phyloP scores from a whole-genome alignment of 1,140 invertebrate genomes.

The Sarcophaga bullata region DNA sequence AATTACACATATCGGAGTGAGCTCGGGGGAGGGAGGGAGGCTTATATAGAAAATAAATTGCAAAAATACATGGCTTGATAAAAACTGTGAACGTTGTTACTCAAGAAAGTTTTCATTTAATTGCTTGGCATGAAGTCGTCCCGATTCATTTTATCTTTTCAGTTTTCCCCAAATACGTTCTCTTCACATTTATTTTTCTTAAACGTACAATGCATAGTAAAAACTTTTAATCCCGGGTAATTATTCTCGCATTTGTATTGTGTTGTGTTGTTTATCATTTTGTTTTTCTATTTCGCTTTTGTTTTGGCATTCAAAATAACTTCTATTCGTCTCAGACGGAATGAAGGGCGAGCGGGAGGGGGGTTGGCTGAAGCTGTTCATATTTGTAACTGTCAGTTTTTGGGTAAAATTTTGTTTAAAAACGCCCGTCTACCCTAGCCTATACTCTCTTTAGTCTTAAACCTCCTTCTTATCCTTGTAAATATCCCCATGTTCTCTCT shows the following conservation, averaged over 20 bases:
- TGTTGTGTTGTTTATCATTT: constrained; percentile 54
- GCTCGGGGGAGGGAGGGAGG: no score
- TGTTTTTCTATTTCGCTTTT: neutral
- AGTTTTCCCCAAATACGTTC: neutral
- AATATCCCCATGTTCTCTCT: neutral
- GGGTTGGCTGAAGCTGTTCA: constrained; percentile 47
- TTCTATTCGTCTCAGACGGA: no score
- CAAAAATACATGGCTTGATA: no score
- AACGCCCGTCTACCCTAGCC: constrained; percentile 1
- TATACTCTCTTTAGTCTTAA: neutral
- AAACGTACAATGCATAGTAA: constrained; percentile 40
- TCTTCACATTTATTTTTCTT: neutral
- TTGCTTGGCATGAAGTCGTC: neutral
- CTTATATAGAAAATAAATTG: no score
- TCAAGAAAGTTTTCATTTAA: neutral
- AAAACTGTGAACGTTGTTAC: no score
- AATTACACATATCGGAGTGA: no score
- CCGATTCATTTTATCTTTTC: neutral
- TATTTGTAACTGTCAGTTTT: constrained; percentile 64
- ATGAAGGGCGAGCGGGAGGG: neutral
- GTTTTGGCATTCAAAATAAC: no score
- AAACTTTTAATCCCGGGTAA: constrained; percentile 65
- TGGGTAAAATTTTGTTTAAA: constrained; percentile 60
- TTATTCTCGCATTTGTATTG: constrained; percentile 66
- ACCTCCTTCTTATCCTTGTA: neutral